These are phyloP conservation scores for Daphoenositta chrysoptera DNA, from an alignment of 2,113 vertebrate genomes.

Conservation along the genomic window DNA sequence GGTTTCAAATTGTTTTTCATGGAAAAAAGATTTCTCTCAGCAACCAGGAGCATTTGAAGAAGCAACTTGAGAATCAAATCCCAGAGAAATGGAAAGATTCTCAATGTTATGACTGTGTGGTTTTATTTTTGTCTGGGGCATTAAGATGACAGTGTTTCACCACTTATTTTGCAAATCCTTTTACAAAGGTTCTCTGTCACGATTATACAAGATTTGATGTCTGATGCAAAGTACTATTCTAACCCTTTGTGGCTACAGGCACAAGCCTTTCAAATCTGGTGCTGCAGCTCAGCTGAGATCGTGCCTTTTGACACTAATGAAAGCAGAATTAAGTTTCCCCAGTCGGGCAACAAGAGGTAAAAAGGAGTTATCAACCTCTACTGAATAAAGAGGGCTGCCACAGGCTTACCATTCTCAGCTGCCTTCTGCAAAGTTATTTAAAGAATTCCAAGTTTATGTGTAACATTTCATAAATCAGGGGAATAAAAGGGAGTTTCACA, in stretches of 20 bases:
- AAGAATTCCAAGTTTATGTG: neutral
- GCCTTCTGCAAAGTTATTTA: neutral
- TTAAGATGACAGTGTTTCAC: neutral
- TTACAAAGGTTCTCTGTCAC: slow-evolving; percentile 36
- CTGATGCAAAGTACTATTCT: neutral
- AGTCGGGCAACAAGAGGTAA: neutral
- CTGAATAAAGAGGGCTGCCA: neutral
- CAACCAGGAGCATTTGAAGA: neutral
- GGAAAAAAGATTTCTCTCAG: slow-evolving; percentile 29
- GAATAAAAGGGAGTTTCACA: neutral
- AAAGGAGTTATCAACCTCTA: neutral
- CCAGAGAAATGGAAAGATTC: slow-evolving; percentile 42
- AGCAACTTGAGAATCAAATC: slow-evolving; percentile 24
- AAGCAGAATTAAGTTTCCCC: neutral
- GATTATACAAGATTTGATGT: neutral
- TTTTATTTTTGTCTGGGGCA: slow-evolving; percentile 36
- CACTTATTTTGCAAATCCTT: slow-evolving; percentile 31
- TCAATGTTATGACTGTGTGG: slow-evolving; percentile 25
- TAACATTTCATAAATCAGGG: neutral
- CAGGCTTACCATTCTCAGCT: neutral
- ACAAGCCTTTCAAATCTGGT: neutral
- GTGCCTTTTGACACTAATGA: neutral
- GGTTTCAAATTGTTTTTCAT: neutral
- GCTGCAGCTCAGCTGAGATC: neutral
- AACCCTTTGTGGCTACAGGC: neutral